Evolutionary conservation across 2,113 vertebrate genomes (phyloP).

Genomic region (Alaudala cheleensis): DNA sequence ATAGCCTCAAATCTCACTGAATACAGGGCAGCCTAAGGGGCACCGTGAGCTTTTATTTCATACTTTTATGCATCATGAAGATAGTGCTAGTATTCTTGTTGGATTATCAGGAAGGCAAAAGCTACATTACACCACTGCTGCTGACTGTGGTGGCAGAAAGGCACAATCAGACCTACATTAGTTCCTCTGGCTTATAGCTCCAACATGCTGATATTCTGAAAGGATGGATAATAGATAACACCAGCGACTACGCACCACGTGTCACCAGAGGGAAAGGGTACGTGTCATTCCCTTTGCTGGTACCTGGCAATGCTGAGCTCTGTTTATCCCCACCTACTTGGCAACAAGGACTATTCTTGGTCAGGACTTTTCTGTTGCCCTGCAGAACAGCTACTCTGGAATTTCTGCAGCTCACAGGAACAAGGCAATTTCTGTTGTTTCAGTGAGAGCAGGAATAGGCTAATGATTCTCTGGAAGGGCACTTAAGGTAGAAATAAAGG

Average conservation of each 20-base stretch:
- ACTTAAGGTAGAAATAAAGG: background rate
- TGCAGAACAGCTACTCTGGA: background rate
- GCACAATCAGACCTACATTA: background rate
- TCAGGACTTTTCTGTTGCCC: background rate
- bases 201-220: background rate
- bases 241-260: background rate
- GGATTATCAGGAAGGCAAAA: background rate
- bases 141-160: background rate
- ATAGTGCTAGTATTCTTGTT: background rate
- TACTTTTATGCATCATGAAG: background rate
- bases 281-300: background rate
- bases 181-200: background rate
- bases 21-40: background rate
- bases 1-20: background rate
- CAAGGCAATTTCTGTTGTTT: background rate
- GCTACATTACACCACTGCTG: background rate
- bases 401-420: background rate
- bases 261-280: background rate
- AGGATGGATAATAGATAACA: background rate
- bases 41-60: background rate
- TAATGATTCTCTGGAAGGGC: background rate
- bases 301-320: background rate
- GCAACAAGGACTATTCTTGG: background rate
- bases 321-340: constrained; percentile 7
- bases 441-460: background rate